Evolutionary conservation across 2,113 vertebrate species (phyloP), one percentile per base, ranked within the genome.

Genomic region (Aramus guarauna): DNA sequence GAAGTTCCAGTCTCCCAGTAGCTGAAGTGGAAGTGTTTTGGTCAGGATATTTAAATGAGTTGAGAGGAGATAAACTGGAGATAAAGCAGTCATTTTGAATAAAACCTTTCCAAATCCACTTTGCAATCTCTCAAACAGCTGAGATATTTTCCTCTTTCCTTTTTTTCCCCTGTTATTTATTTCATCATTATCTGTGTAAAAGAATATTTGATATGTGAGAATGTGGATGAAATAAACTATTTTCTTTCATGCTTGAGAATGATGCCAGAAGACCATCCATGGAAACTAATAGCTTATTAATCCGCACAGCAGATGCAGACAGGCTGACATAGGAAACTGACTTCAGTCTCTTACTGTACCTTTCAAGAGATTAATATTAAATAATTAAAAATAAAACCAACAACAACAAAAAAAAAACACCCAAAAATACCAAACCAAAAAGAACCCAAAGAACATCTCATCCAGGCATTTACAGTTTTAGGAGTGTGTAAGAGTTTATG

Each of bases 371-470:
- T 67, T 80, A 62, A 53, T 43, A 79, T 18, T 56, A 83, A 68
- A 76, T 26, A 64, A 82, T 34, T 43, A 4, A 20, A n/a, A 52
- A 18, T 47, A 12, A 12, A 12, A 4, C 5, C 6, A 43, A 6
- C 20, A 26, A 48, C 15, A 37, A 15, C 53, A 55, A 56, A 17
- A 29, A 55, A 55, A 16, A 15, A 3, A 18, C 34, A 36, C 39
- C 6, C 9, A 8, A 55, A 48, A 34, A 32, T 11, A 16, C 0
- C 3, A 55, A 73, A 77, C 1, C 0, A 39, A 66, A 66, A 58
- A 29, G 9, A 76, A 59, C 3, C 1, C 8, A 7, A 11, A 55
- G 6, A 73, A 45, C 3, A n/a, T 15, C 5, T 79, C 79, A 29
- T 27, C 10, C 6, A 53, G 11, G 32, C 1, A 11, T 26, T 79